Evolutionary conservation across 1,140 invertebrate genomes (phyloP).

Genomic region (Drosophila ironensis): DNA sequence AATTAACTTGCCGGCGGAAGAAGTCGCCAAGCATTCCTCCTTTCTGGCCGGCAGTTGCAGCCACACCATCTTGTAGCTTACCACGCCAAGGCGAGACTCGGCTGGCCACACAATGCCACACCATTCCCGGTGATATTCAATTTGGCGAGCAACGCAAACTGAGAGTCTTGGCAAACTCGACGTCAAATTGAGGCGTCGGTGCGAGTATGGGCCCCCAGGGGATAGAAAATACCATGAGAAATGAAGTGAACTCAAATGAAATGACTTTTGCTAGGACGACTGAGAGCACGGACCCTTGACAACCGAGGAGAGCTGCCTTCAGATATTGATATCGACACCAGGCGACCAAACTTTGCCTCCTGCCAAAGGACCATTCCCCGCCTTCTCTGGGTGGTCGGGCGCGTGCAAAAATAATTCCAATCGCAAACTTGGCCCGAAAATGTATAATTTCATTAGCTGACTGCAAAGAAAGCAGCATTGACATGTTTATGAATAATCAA

Average conservation of each 20-base stretch:
- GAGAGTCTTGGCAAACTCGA: constrained; percentile 13
- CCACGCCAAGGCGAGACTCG: no score
- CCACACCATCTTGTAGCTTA: not conserved
- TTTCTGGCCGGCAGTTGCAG: not conserved
- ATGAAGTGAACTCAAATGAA: constrained; percentile 45
- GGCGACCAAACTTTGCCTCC: constrained; percentile 7
- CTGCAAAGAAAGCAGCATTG: not conserved
- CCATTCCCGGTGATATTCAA: constrained; percentile 21
- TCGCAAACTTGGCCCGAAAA: not conserved
- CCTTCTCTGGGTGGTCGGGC: no score
- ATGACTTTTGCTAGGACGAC: constrained; percentile 43
- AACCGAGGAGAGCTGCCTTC: constrained; percentile 4
- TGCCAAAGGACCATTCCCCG: no score
- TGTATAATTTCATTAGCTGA: constrained; percentile 25
- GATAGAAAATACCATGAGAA: constrained; percentile 34
- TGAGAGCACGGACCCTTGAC: constrained; percentile 12
- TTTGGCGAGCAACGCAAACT: constrained; percentile 1
- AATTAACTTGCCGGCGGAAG: constrained; percentile 36
- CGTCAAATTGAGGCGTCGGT: constrained; percentile 33
- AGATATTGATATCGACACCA: constrained; percentile 29
- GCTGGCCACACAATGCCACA: not conserved
- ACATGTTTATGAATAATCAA: not conserved
- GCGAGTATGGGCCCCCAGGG: constrained; percentile 21
- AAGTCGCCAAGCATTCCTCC: not conserved
- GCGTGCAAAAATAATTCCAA: not conserved